Evolutionary conservation across 2,113 vertebrate genomes (phyloP).

Genomic region (Electrona antarctica): DNA sequence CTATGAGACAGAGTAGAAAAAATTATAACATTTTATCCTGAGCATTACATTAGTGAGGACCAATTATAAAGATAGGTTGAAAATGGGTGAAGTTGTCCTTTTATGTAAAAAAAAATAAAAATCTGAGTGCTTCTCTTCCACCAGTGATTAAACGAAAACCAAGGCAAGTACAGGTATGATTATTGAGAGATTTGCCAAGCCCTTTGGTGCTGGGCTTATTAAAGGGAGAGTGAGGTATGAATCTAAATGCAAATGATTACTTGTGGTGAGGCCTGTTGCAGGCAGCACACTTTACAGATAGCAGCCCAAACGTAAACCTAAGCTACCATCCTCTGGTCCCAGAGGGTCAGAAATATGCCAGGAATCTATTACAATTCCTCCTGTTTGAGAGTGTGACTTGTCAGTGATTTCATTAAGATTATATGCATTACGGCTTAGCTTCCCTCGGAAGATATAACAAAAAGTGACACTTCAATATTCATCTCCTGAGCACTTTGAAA

Average conservation of each 20-base stretch:
- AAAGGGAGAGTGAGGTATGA: constrained; percentile 7
- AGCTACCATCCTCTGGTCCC: neutral
- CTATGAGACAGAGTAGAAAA: too few relatives aligned
- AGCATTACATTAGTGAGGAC: too few relatives aligned
- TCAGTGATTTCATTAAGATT: constrained; percentile 36
- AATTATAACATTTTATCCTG: too few relatives aligned
- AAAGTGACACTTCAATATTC: neutral
- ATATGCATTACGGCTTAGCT: constrained; percentile 33
- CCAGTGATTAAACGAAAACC: too few relatives aligned
- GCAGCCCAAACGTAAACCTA: neutral
- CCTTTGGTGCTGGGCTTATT: constrained; percentile 4
- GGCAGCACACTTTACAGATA: constrained; percentile 36
- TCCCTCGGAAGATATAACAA: constrained; percentile 11
- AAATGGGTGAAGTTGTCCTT: too few relatives aligned
- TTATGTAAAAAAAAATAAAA: too few relatives aligned
- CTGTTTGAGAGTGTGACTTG: constrained; percentile 35
- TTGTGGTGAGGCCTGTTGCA: constrained; percentile 21
- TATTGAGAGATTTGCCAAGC: constrained; percentile 9
- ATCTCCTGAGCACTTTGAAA: neutral
- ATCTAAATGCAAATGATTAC: constrained; percentile 31
- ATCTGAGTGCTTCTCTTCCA: too few relatives aligned
- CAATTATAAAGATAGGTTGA: too few relatives aligned
- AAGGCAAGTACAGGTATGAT: neutral
- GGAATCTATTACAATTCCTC: constrained; percentile 36
- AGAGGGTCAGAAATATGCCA: constrained; percentile 23